Base-by-base conservation (phyloP, 1,140 invertebrate species). In the Temnothorax nylanderi region DNA sequence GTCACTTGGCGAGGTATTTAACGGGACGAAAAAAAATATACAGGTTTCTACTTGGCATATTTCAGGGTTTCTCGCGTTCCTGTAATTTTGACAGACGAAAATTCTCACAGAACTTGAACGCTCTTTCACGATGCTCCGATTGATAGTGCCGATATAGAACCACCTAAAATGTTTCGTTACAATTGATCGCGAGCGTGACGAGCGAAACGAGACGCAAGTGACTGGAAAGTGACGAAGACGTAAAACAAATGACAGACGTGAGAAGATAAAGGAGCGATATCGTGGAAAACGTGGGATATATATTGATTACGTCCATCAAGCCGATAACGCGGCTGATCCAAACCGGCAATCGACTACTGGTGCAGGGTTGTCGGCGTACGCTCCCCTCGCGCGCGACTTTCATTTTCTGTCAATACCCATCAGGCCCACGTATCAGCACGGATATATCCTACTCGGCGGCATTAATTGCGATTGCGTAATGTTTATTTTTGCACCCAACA, bases 321-420 rank as follows among this genome's bases (percentile, higher is more conserved):
- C 54, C 75, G 69, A 74, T 75, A 84, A 54, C 80, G 32, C 41
- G 80, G 41, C 54, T 62, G 80, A 62, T 74, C 41, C 51, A 74
- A 84, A 74, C 32, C 69, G 69, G 18, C 80, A 47, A 56, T 60
- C 67, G 80, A 74, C 69, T 47, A 60, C 54, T 84, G 49, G 49
- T 13, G 49, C 51, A 41, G 37, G 34, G 51, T 10, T 81, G 49
- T 21, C 47, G 62, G 21, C 37, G 65, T n/a, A 56, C 16, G 54
- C 37, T 56, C 49, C 65, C 37, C 69, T 37, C 44, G 41, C 41
- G 69, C 26, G 71, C 26, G 44, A 84, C 44, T 75, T 74, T 84
- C 80, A 75, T 84, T 84, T 49, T 84, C 80, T 75, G 80, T 84
- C 80, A 84, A 74, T 84, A 84, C 56, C 13, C 37, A 75, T 84